Conservation (phyloP, 2,888 invertebrate species). For the Pachydiplax longipennis region DNA sequence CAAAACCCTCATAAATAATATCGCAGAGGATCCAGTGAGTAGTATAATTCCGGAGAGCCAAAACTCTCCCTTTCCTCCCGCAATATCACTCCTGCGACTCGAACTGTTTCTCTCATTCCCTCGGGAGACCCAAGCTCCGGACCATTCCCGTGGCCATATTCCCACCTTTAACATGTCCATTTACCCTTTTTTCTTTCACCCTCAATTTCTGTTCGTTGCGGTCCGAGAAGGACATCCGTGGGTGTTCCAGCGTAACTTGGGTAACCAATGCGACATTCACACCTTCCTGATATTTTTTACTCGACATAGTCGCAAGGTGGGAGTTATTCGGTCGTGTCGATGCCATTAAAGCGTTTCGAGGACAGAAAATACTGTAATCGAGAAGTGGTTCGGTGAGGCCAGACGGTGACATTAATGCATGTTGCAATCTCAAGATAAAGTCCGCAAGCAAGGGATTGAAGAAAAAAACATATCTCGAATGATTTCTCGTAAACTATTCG, state of each 20-base stretch:
- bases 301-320: no score
- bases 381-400: no score
- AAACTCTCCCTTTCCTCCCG: neutral
- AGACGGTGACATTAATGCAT: no score
- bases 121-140: neutral
- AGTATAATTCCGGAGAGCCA: constrained; percentile 17
- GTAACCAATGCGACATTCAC: neutral
- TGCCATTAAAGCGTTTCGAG: no score
- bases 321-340: no score
- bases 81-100: neutral
- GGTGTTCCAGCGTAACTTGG: neutral
- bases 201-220: neutral
- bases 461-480: no score
- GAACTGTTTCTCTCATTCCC: neutral
- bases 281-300: neutral
- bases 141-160: neutral
- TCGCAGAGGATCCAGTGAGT: constrained; percentile 11
- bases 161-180: neutral
- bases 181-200: neutral
- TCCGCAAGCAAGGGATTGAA: no score
- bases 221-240: neutral
- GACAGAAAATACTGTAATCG: no score
- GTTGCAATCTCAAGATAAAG: no score
- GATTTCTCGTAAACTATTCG: no score
- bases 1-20: constrained; percentile 45